These are phyloP conservation scores for Promerops cafer DNA, from an alignment of 2,113 vertebrate genomes.

Conservation along the genomic window DNA sequence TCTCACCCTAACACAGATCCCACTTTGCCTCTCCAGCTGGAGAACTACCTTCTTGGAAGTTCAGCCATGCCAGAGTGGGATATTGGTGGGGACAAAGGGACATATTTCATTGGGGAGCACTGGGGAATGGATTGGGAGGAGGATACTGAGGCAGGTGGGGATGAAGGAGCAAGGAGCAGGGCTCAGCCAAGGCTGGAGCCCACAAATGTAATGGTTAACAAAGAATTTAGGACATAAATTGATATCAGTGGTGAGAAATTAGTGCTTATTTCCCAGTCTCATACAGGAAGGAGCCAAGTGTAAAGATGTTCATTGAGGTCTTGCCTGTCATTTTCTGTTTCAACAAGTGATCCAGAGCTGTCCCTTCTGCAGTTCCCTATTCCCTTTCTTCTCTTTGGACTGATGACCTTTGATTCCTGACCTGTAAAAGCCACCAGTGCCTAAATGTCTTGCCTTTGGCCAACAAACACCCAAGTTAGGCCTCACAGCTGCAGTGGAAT, in stretches of 20 bases:
- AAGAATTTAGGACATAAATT: not conserved
- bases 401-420: not conserved
- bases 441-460: not conserved
- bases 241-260: not conserved
- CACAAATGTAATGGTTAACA: not conserved
- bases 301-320: not conserved
- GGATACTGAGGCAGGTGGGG: not conserved
- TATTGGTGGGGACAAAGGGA: not conserved
- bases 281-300: not conserved
- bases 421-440: not conserved
- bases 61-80: not conserved
- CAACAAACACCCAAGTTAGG: not conserved
- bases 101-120: not conserved
- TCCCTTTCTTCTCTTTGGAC: not conserved
- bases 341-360: not conserved
- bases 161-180: not conserved
- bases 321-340: not conserved
- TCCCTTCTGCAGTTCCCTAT: not conserved
- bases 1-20: not conserved
- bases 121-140: not conserved
- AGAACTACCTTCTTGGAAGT: not conserved
- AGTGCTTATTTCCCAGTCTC: not conserved
- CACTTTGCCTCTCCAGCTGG: not conserved
- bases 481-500: not conserved
- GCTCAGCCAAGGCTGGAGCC: not conserved